phyloP scores from a whole-genome alignment of 2,888 invertebrate genomes.

The Epinotia ramella region DNA sequence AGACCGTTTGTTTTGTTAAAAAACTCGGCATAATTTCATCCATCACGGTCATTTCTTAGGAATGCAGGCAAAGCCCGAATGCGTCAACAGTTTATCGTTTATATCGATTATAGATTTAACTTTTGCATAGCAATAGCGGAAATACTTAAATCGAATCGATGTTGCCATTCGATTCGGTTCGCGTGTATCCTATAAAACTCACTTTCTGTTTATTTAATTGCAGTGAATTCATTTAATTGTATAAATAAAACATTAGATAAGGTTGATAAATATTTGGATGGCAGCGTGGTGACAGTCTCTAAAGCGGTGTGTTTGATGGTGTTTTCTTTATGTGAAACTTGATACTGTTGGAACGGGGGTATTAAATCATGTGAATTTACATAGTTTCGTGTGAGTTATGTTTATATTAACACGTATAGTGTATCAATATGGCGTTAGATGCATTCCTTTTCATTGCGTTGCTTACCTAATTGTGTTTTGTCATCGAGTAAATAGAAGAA shows the following conservation, averaged over 20 bases:
- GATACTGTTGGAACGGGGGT: conserved; percentile 10
- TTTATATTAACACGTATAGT: not conserved
- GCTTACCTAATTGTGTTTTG: no score
- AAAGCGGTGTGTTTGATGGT: conserved; percentile 30
- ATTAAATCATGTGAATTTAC: conserved; percentile 15
- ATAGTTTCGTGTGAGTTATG: conserved; percentile 6
- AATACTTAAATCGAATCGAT: not conserved
- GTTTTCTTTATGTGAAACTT: conserved; percentile 19
- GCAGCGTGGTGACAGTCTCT: conserved; percentile 17
- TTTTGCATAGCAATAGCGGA: conserved; percentile 33
- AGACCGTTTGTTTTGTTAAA: not conserved
- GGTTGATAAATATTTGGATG: conserved; percentile 40
- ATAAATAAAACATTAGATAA: conserved; percentile 37
- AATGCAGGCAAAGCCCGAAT: conserved; percentile 24
- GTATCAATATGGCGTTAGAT: not conserved
- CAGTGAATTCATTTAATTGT: conserved; percentile 29
- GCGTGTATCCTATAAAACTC: conserved; percentile 34
- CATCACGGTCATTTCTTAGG: not conserved
- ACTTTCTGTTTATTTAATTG: conserved; percentile 45
- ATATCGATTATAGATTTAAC: conserved; percentile 29
- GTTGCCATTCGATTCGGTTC: conserved; percentile 20
- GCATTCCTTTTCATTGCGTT: not conserved
- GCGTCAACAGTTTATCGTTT: conserved; percentile 33
- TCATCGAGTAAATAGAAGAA: no score
- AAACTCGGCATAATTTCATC: conserved; percentile 8